These are phyloP conservation scores for Taphrorychus bicolor DNA, from an alignment of 2,888 invertebrate species.

Conservation along the genomic window DNA sequence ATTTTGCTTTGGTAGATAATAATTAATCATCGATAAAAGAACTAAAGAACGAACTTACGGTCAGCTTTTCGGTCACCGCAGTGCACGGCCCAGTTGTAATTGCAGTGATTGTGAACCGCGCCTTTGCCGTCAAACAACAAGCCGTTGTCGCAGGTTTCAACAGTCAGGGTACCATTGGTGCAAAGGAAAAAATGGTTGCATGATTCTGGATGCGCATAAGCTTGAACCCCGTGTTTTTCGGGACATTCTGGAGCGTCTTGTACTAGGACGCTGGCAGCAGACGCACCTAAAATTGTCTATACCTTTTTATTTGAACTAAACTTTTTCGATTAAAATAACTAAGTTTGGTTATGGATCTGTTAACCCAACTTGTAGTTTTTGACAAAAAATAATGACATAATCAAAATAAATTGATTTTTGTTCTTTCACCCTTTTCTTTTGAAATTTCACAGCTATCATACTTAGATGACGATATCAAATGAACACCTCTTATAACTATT, in stretches of 20 bases:
- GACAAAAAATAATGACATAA: no score
- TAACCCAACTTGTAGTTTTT: no score
- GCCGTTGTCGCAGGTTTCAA: slow-evolving; percentile 92
- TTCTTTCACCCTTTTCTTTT: no score
- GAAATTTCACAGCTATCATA: no score
- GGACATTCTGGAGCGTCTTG: slow-evolving; percentile 79
- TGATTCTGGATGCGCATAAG: slow-evolving; percentile 86
- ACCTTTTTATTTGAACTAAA: background rate
- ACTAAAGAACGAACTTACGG: slow-evolving; percentile 65
- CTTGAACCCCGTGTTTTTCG: slow-evolving; percentile 79
- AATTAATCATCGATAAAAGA: no score
- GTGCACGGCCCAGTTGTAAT: slow-evolving; percentile 92
- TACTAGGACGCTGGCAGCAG: slow-evolving; percentile 67
- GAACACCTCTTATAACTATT: no score
- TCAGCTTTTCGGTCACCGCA: slow-evolving; percentile 84
- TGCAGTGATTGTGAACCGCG: slow-evolving; percentile 89
- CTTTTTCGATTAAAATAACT: background rate
- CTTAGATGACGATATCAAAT: no score
- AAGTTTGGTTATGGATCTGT: no score
- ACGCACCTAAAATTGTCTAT: background rate
- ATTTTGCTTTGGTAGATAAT: no score
- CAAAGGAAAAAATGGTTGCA: slow-evolving; percentile 92
- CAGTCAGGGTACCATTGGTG: slow-evolving; percentile 87
- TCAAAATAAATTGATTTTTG: no score
- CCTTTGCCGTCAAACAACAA: slow-evolving; percentile 91